Percentiles rank a stretch among this genome's conserved stretches.
Evolutionary conservation across 2,113 vertebrate species (phyloP).

Genomic region (Glaucidium brasilianum): DNA sequence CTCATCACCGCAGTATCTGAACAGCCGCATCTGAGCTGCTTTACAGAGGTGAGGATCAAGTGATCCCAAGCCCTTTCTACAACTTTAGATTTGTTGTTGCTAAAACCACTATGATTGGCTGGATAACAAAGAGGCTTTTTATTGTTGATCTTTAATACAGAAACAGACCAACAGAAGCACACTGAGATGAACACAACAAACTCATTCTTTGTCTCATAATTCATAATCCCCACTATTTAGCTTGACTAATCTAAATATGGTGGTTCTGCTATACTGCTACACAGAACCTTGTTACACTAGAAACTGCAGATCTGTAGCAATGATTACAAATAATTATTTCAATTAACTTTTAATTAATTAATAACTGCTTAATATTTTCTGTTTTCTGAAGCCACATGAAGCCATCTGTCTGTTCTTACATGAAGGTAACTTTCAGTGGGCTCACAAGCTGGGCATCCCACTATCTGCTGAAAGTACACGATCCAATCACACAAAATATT

Average conservation of each 20-base stretch:
- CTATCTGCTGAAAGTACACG: fast-evolving
- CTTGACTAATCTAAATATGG: background rate
- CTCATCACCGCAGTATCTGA: too few relatives aligned
- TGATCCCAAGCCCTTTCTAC: background rate
- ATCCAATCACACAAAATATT: background rate
- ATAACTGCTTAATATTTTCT: background rate
- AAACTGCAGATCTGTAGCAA: background rate
- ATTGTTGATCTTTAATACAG: background rate
- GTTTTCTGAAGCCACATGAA: background rate
- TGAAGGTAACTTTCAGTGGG: too few relatives aligned
- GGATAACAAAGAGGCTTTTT: background rate
- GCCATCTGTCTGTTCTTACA: background rate
- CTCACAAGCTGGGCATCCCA: background rate
- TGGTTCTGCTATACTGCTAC: background rate
- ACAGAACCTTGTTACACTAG: background rate
- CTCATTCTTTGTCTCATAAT: fast-evolving
- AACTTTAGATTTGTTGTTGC: background rate
- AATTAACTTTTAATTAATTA: background rate
- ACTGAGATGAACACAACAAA: background rate
- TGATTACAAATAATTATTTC: background rate
- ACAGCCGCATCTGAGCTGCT: background rate
- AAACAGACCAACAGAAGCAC: background rate
- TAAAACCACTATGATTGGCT: background rate
- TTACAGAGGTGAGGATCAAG: background rate
- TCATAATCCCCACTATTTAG: background rate